Evolutionary conservation across 1,140 invertebrate genomes (phyloP).

Genomic region (Drosophila prosaltans): DNA sequence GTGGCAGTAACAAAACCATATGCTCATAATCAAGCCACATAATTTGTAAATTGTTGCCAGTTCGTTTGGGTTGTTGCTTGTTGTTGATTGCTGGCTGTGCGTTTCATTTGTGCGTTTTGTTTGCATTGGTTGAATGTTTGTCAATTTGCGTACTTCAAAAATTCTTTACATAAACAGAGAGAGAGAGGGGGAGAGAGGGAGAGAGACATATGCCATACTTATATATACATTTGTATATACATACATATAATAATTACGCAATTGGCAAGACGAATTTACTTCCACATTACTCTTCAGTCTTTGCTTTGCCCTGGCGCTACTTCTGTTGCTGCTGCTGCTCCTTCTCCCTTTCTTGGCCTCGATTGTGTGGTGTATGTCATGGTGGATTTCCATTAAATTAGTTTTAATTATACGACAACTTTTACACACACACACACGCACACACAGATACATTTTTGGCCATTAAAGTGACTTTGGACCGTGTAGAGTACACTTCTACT

Average conservation of each 20-base stretch:
- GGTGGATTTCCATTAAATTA: conserved; percentile 54
- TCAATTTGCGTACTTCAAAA: conserved; percentile 76
- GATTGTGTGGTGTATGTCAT: conserved; percentile 25
- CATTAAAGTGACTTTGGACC: conserved; percentile 14
- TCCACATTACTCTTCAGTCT: not conserved
- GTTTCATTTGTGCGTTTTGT: conserved; percentile 5
- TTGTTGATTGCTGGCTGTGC: conserved; percentile 14
- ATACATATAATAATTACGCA: conserved; percentile 72
- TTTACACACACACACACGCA: conserved; percentile 36
- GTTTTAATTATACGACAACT: conserved; percentile 58
- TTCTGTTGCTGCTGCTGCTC: not conserved
- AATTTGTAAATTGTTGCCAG: conserved; percentile 45
- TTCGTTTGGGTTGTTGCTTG: conserved; percentile 5
- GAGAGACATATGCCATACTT: conserved; percentile 8
- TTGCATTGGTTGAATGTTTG: conserved; percentile 33
- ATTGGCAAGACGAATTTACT: conserved; percentile 38
- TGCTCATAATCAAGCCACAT: conserved; percentile 52
- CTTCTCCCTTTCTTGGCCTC: not conserved
- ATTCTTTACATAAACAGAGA: conserved; percentile 60
- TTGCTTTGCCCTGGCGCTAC: not conserved
- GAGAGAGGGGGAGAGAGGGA: not conserved
- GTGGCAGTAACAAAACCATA: conserved; percentile 38
- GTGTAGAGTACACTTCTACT: not conserved
- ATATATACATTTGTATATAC: conserved; percentile 22
- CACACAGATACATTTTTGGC: conserved; percentile 27